Evolutionary conservation across 2,113 vertebrate species (phyloP).

Genomic region (Pavo muticus): DNA sequence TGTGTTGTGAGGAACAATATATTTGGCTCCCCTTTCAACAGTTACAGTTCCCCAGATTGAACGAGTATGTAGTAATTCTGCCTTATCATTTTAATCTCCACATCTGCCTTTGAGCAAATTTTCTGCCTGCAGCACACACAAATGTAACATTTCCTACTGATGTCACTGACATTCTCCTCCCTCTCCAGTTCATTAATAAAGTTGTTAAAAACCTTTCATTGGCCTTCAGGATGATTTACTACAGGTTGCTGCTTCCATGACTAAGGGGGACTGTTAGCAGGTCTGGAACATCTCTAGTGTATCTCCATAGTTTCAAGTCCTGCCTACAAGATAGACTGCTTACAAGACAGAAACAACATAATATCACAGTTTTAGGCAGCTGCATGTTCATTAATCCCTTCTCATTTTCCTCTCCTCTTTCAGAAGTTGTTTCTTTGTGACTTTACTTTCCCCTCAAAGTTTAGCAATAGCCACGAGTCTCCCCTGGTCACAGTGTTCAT

Average conservation of each 20-base stretch:
- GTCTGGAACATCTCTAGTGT: background rate
- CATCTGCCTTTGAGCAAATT: background rate
- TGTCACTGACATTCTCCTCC: background rate
- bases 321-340: background rate
- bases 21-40: background rate
- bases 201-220: background rate
- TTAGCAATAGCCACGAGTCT: background rate
- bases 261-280: background rate
- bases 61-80: background rate
- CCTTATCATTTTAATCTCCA: background rate
- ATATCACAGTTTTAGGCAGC: background rate
- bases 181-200: constrained; percentile 36
- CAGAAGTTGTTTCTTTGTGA: background rate
- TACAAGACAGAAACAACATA: constrained; percentile 7
- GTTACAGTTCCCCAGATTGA: background rate
- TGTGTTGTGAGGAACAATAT: background rate
- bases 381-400: background rate
- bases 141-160: background rate
- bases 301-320: background rate
- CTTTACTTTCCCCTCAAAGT: background rate
- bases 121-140: background rate
- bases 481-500: background rate
- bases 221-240: constrained; percentile 8
- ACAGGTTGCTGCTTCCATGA: background rate
- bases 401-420: background rate